Evolutionary conservation across 1,140 invertebrate genomes (phyloP).

Genomic region (Apocrypta bakeri): DNA sequence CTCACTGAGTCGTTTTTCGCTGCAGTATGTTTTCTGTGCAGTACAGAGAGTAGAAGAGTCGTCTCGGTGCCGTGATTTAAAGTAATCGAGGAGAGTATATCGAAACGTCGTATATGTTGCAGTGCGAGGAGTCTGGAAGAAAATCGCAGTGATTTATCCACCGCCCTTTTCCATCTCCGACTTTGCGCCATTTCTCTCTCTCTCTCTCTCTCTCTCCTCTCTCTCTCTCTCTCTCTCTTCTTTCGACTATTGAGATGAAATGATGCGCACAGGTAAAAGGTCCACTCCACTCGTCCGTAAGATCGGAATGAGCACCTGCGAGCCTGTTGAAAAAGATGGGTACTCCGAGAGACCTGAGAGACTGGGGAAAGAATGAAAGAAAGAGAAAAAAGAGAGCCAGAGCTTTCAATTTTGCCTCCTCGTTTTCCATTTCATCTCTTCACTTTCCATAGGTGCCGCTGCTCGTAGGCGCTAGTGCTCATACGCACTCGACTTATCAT

Average conservation of each 20-base stretch:
- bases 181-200: not conserved
- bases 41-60: no score
- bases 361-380: not conserved
- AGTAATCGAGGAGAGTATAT: constrained; percentile 21
- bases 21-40: no score
- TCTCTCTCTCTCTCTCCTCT: not conserved
- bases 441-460: not conserved
- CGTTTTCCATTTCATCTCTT: constrained; percentile 34
- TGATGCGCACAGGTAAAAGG: constrained; percentile 66
- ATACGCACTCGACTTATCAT: not conserved
- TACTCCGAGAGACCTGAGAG: constrained; percentile 13
- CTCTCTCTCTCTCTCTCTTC: not conserved
- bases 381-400: not conserved
- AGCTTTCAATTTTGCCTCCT: constrained; percentile 54
- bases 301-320: constrained; percentile 53
- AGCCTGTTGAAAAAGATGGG: constrained; percentile 55
- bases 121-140: not conserved
- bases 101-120: not conserved
- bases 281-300: constrained; percentile 55
- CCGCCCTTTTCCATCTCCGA: not conserved
- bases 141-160: constrained; percentile 25
- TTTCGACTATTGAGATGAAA: constrained; percentile 64
- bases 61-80: constrained; percentile 13
- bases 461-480: not conserved
- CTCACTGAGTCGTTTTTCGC: constrained; percentile 1